Evolutionary conservation across 2,113 vertebrate species (phyloP), one percentile per base, ranked within the genome.

Genomic region (Bagarius yarrelli): DNA sequence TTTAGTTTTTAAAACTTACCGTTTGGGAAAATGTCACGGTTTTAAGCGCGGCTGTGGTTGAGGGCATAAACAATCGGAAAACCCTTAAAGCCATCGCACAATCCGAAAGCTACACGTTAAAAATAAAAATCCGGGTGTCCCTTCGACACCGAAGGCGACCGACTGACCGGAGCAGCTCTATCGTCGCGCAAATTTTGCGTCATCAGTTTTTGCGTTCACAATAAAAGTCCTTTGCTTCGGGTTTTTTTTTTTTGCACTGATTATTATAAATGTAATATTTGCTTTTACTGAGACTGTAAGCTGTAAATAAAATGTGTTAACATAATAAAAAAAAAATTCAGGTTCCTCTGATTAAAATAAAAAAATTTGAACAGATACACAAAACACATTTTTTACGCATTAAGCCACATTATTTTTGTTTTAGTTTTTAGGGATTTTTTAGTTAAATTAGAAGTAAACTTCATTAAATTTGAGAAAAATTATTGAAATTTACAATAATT

Each of bases 11-110:
- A 16, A 23, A 55, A 57, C 79, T 86, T 80, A 93, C 93, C 92
- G 87, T 89, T 14, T 86, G 89, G 1, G 73, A 23, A 0, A 56
- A 6, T 15, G n/a, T 59, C 5, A 32, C 82, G 1, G 85, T 72
- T 82, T 44, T 88, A 8, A 89, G 66, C 16, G 78, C 79, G 5
- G 72, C 44, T 36, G 85, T 19, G 82, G 89, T 87, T 27, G 87
- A 4, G 0, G 91, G 88, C 71, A 87, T 50, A 55, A 92, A 34
- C 83, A 89, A 40, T 44, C 90, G 88, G 64, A 88, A 81, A 25
- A 86, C 83, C 86, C 86, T 85, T 40, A 91, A 85, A 52, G 91
- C 88, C 93, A 94, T 94, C 71, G 3, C 59, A 47, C 56, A 63
- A 74, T 55, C 83, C 81, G 81, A 82, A 59, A 83, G 83, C 75